A percentile compares a stretch with the other conserved stretches of the same genome.
Conservation (phyloP, 2,888 invertebrate genomes). For the Nebria salina region DNA sequence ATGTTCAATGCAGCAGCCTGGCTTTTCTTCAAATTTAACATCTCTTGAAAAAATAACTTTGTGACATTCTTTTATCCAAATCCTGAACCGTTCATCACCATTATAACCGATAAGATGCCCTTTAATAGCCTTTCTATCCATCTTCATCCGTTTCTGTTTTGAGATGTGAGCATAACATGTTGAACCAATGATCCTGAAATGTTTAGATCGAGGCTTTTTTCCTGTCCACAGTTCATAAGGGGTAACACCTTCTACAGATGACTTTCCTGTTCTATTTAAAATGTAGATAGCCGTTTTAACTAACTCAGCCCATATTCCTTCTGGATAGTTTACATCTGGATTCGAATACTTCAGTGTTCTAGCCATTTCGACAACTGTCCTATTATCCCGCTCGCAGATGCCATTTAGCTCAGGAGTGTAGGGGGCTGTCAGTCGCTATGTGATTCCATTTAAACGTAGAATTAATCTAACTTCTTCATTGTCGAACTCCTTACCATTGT, state of each 20-base stretch:
- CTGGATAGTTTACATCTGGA: constrained; percentile 42
- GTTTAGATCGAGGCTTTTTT: constrained; percentile 49
- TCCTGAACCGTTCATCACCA: constrained; percentile 52
- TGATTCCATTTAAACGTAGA: constrained; percentile 49
- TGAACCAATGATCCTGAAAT: constrained; percentile 51
- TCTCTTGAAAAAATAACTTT: constrained; percentile 51
- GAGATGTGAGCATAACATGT: constrained; percentile 50
- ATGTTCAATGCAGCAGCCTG: constrained; percentile 36
- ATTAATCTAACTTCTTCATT: constrained; percentile 51
- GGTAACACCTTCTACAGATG: constrained; percentile 42
- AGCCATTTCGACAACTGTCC: constrained; percentile 53
- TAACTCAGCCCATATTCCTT: constrained; percentile 52
- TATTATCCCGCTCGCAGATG: constrained; percentile 50
- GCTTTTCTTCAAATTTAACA: constrained; percentile 51
- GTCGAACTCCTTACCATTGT: constrained; percentile 55
- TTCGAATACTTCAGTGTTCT: constrained; percentile 52
- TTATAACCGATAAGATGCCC: constrained; percentile 53
- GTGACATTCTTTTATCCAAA: constrained; percentile 48
- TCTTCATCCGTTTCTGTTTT: constrained; percentile 51
- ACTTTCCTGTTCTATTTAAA: constrained; percentile 51
- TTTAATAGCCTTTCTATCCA: constrained; percentile 52
- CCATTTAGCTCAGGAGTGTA: constrained; percentile 52
- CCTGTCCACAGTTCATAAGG: constrained; percentile 51
- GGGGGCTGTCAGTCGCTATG: constrained; percentile 49
- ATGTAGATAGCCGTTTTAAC: constrained; percentile 50